Base-by-base conservation (phyloP, 2,113 vertebrate genomes). In the Zeus faber region DNA sequence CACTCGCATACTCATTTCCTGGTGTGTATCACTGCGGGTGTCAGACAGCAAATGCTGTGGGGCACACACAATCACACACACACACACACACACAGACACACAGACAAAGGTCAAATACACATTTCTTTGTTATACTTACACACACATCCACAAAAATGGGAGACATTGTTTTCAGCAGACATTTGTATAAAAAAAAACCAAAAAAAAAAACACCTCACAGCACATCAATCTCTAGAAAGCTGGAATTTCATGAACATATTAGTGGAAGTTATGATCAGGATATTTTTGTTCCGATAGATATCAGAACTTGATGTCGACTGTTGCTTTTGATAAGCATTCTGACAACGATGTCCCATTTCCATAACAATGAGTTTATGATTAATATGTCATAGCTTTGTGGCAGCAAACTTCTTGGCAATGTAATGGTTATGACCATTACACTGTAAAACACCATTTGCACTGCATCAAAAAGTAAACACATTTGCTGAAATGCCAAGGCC, bases 151-250 rank as follows among this genome's bases (percentile, higher is more conserved):
- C 24, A 49, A 5, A 53, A 6, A 37, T 4, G 13, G 16, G 20
- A 35, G 1, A 13, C 6, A 35, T 35, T 3, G 2, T 24, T 35
- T 58, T 58, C 5, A 22, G 23, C n/a, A 4, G 5, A 10, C n/a
- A 24, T 7, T 50, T 55, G 61, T 14, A 39, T n/a, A n/a, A n/a
- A n/a, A n/a, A n/a, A n/a, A n/a, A n/a, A n/a, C n/a, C n/a, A n/a
- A n/a, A n/a, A n/a, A 14, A 56, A 71, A 61, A 72, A 49, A 62
- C 29, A 64, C 43, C n/a, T 29, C 51, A 29, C 48, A 24, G 60
- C 54, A 70, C 54, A 56, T 65, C 53, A 5, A 17, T 21, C 27
- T 39, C 33, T 46, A 18, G 24, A 1, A 33, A 16, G 7, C 43
- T 43, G 31, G 14, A 9, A 27, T 1, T 25, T 54, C n/a, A 21